A percentile compares a stretch with the other conserved stretches of the same genome.
Conservation (phyloP, 2,113 vertebrate species). For the Mustelus asterias region DNA sequence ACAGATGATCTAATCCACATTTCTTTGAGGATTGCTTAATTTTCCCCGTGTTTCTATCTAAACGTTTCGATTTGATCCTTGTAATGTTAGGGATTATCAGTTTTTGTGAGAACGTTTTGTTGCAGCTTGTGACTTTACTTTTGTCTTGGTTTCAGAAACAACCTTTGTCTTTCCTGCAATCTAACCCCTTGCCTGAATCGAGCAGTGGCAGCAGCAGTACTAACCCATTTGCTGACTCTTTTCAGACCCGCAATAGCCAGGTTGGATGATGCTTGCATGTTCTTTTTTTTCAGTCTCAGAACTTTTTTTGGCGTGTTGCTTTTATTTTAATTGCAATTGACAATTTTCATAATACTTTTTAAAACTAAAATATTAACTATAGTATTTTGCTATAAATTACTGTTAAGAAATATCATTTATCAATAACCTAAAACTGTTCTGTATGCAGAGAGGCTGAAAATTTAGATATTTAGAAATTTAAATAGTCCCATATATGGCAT, state of each 20-base stretch:
- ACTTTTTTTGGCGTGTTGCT: background rate
- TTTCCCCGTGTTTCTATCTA: constrained; percentile 20
- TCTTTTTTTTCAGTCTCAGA: constrained; percentile 17
- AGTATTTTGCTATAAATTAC: background rate
- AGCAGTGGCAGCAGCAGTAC: constrained; percentile 59
- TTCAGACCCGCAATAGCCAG: constrained; percentile 56
- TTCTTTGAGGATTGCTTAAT: constrained; percentile 38
- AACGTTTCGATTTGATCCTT: background rate
- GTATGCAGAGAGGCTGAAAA: background rate
- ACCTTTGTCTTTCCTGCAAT: constrained; percentile 65
- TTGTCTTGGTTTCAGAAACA: constrained; percentile 74
- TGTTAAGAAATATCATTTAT: background rate
- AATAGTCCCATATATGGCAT: background rate
- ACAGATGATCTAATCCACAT: constrained; percentile 33
- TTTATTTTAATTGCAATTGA: background rate
- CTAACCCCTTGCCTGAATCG: constrained; percentile 61
- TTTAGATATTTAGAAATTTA: background rate
- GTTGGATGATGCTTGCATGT: constrained; percentile 47
- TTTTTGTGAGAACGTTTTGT: constrained; percentile 38
- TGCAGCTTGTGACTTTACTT: constrained; percentile 20
- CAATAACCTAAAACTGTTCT: background rate
- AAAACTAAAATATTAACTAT: background rate
- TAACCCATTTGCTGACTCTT: constrained; percentile 72
- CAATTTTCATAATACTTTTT: background rate
- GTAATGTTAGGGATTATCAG: constrained; percentile 43